Conservation (phyloP, 2,113 vertebrate genomes). For the Hippolais icterina region DNA sequence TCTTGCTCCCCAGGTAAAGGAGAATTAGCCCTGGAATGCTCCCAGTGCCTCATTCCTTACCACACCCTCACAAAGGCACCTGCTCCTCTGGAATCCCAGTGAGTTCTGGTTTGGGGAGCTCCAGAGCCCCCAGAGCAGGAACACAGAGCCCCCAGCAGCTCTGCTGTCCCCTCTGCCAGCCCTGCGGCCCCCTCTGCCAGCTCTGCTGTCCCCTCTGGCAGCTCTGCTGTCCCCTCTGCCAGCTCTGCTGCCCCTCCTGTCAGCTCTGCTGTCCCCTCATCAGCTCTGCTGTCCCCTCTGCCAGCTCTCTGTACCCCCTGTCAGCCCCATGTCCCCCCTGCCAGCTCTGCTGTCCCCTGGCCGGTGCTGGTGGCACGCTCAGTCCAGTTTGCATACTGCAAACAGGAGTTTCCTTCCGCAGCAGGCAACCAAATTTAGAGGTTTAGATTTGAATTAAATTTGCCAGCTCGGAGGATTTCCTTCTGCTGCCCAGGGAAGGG, state of each 20-base stretch:
- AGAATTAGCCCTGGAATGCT: neutral
- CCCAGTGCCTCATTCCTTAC: neutral
- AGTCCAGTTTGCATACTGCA: constrained; percentile 76
- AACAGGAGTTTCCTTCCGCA: constrained; percentile 73
- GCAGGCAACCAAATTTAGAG: constrained; percentile 81
- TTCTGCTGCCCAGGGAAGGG: constrained; percentile 43
- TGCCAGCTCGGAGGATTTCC: constrained; percentile 76
- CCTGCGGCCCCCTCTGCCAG: neutral
- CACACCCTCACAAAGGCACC: neutral
- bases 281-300: no score
- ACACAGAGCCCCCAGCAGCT: rapidly evolving
- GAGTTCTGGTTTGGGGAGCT: neutral
- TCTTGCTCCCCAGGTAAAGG: neutral
- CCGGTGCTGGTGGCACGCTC: neutral
- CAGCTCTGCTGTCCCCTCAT: no score
- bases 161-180: no score
- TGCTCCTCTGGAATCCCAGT: neutral
- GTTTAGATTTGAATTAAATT: constrained; percentile 87
- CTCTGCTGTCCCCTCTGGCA: no score
- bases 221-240: no score
- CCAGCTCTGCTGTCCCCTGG: neutral
- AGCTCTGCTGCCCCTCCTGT: no score
- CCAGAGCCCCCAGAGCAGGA: neutral
- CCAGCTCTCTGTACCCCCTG: no score
- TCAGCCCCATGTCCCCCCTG: no score